Base-by-base conservation (phyloP, 2,113 vertebrate species). In the Halichoerus grypus region DNA sequence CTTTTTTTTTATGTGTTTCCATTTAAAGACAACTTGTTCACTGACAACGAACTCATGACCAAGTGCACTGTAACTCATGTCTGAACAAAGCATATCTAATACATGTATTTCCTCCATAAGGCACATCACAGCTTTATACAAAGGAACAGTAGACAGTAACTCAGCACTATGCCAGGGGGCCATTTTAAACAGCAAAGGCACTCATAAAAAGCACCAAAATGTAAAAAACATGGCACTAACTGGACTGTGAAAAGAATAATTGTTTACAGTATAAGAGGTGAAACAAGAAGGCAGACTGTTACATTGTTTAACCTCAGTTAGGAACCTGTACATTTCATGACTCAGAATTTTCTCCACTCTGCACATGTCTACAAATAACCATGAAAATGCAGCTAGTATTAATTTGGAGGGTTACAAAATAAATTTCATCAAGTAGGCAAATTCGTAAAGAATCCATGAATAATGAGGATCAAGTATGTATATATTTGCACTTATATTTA, bases 381-480 rank as follows among this genome's bases (percentile, higher is more conserved):
- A 61, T 36, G 26, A 88, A n/a, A 65, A 36, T 31, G 6, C 31
- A 65, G 16, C 2, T 61, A 80, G 39, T 72, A 80, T 12, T 69
- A 49, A 94, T 55, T 16, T 15, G 33, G 55, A 15, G 6, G 2
- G 4, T 76, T 36, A 77, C 22, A 65, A 84, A 51, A 59, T 42
- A 93, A 76, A 91, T 39, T 84, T 88, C 18, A 95, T 28, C 63
- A 72, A 71, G 28, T n/a, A 87, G 49, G 53, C 24, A 31, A 91
- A 74, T 88, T 91, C 1, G 3, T 42, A 88, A 12, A 24, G 33
- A 88, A 93, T 79, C n/a, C 9, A 91, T 57, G 55, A 93, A 63
- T 79, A 95, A 97, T 59, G 63, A 94, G 22, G n/a, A 82, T 95
- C 63, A 95, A 84, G 3, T 80, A 9, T 46, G 15, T 57, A 65